Conservation (phyloP, 2,888 invertebrate species). For the Coleophora deauratella region DNA sequence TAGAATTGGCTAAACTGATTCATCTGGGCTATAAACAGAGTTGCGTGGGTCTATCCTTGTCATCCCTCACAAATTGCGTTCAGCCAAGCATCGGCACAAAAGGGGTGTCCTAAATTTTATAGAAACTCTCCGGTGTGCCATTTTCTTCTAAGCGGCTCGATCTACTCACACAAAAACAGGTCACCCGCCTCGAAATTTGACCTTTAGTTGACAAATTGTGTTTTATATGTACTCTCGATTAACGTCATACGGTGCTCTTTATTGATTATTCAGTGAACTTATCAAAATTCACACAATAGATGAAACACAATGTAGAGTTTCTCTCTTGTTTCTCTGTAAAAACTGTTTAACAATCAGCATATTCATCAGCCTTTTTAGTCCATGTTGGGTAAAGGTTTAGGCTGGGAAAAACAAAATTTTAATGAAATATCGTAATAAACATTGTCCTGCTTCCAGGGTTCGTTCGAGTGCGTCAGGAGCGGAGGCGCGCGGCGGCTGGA, state of each 20-base stretch:
- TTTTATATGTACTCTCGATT: too few relatives aligned
- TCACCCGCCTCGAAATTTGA: not conserved
- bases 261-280: too few relatives aligned
- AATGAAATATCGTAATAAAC: too few relatives aligned
- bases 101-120: slow-evolving; percentile 8
- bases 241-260: too few relatives aligned
- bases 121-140: slow-evolving; percentile 7
- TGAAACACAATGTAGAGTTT: too few relatives aligned
- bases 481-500: slow-evolving; percentile 77
- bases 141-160: slow-evolving; percentile 1
- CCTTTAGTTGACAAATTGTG: not conserved
- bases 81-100: slow-evolving; percentile 4
- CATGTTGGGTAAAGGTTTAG: too few relatives aligned
- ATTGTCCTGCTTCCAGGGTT: slow-evolving; percentile 77
- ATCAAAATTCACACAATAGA: too few relatives aligned
- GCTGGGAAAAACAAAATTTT: too few relatives aligned
- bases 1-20: too few relatives aligned
- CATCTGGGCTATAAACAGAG: slow-evolving; percentile 28
- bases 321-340: too few relatives aligned
- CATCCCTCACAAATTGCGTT: slow-evolving; percentile 27
- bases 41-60: slow-evolving; percentile 32
- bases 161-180: not conserved
- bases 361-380: too few relatives aligned
- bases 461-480: slow-evolving; percentile 90
- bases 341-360: too few relatives aligned